phyloP scores from a whole-genome alignment of 2,113 vertebrate species.

The Butorides virescens region DNA sequence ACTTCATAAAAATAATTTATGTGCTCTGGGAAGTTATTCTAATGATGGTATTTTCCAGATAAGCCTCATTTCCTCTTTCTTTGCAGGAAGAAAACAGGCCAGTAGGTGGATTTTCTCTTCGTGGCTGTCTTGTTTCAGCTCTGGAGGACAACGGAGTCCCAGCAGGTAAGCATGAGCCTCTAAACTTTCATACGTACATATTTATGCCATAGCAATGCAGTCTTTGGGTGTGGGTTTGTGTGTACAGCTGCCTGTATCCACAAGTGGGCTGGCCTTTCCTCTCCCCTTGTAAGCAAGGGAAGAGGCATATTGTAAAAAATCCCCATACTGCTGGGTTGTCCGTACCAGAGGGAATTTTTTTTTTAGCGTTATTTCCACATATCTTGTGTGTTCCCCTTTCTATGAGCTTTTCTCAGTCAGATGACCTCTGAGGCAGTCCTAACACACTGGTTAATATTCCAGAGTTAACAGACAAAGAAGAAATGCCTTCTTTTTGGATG shows the following conservation, averaged over 20 bases:
- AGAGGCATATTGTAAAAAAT: background rate
- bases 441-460: background rate
- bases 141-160: conserved; percentile 92
- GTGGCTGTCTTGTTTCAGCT: conserved; percentile 90
- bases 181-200: background rate
- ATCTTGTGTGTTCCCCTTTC: background rate
- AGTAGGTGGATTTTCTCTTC: conserved; percentile 88
- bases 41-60: background rate
- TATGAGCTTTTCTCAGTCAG: background rate
- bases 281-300: background rate
- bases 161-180: conserved; percentile 75
- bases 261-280: background rate
- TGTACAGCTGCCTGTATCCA: background rate
- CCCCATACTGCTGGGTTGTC: background rate
- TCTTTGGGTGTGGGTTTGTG: background rate
- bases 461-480: background rate
- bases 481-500: background rate
- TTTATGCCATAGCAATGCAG: background rate
- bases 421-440: background rate
- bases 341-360: background rate
- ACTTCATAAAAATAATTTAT: background rate
- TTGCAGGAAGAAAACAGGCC: conserved; percentile 88
- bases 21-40: background rate
- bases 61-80: background rate
- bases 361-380: background rate